A percentile compares a stretch with the other conserved stretches of the same genome.
Evolutionary conservation across 1,140 invertebrate genomes (phyloP).

Genomic region (Pteromalus puparum): DNA sequence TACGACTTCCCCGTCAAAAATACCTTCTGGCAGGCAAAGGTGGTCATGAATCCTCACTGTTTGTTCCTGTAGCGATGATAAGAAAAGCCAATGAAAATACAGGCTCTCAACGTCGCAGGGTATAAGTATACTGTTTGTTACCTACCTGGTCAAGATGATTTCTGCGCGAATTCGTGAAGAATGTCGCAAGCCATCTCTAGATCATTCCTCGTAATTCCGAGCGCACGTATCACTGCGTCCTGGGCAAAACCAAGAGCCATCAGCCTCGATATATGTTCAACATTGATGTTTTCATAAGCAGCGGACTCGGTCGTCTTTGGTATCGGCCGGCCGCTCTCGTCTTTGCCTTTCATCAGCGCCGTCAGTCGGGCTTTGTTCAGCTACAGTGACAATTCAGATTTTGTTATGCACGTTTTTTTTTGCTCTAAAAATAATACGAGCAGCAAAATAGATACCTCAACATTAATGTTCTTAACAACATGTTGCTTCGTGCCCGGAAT

Average conservation of each 20-base stretch:
- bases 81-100: not conserved
- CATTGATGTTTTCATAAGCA: slow-evolving; percentile 91
- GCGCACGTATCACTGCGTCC: slow-evolving; percentile 91
- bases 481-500: slow-evolving; percentile 76
- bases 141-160: slow-evolving; percentile 74
- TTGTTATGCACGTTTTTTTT: not conserved
- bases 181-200: slow-evolving; percentile 97
- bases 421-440: not conserved
- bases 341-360: slow-evolving; percentile 71
- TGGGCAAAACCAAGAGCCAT: slow-evolving; percentile 92
- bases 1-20: slow-evolving; percentile 56
- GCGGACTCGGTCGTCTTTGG: slow-evolving; percentile 68
- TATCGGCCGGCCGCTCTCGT: slow-evolving; percentile 63
- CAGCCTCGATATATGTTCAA: slow-evolving; percentile 91
- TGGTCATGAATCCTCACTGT: slow-evolving; percentile 61
- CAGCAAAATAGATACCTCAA: slow-evolving; percentile 55
- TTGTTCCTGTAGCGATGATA: slow-evolving; percentile 52
- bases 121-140: not conserved
- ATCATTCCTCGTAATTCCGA: slow-evolving; percentile 94
- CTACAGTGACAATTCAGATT: slow-evolving; percentile 4
- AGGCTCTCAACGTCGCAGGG: no score
- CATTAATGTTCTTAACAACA: slow-evolving; percentile 71
- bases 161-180: slow-evolving; percentile 92
- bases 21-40: slow-evolving; percentile 60
- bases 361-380: slow-evolving; percentile 66